A percentile compares a stretch with the other conserved stretches of the same genome.
phyloP scores from a whole-genome alignment of 2,113 vertebrate genomes.

The Speoplatyrhinus poulsoni region DNA sequence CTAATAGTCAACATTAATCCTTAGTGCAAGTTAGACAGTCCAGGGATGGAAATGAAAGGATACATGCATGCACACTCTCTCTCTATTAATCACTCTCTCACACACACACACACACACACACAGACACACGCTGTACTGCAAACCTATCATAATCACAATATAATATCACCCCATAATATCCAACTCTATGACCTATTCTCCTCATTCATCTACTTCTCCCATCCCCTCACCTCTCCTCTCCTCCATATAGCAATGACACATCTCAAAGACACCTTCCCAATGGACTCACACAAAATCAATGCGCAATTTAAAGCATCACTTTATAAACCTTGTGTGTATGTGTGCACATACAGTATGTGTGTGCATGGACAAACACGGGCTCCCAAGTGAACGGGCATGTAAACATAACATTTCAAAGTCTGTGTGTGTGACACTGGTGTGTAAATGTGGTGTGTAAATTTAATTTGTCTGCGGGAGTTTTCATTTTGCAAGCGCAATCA shows the following conservation, averaged over 20 bases:
- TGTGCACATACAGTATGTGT: conserved; percentile 14
- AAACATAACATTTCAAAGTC: not conserved
- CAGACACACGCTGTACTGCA: conserved; percentile 31
- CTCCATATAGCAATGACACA: conserved; percentile 55
- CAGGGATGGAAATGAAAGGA: conserved; percentile 19
- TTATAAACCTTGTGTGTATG: conserved; percentile 19
- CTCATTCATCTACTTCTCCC: conserved; percentile 9
- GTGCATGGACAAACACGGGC: not conserved
- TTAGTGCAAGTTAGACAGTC: conserved; percentile 21
- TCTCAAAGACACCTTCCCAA: conserved; percentile 53
- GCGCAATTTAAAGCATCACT: conserved; percentile 60
- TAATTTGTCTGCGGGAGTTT: not conserved
- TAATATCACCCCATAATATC: conserved; percentile 52
- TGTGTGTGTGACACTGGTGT: conserved; percentile 1
- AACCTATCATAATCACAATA: conserved; percentile 61
- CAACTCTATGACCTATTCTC: conserved; percentile 27
- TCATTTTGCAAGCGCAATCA: conserved; percentile 45
- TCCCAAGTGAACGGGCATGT: not conserved
- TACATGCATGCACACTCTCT: not conserved
- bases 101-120: conserved; percentile 6
- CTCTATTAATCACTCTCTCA: conserved; percentile 6
- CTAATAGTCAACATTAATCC: conserved; percentile 45
- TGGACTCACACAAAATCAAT: conserved; percentile 67
- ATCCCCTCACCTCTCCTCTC: conserved; percentile 24
- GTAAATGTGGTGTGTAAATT: not conserved